These are phyloP conservation scores for Poecile atricapillus DNA, from an alignment of 2,113 vertebrate genomes.

Conservation along the genomic window DNA sequence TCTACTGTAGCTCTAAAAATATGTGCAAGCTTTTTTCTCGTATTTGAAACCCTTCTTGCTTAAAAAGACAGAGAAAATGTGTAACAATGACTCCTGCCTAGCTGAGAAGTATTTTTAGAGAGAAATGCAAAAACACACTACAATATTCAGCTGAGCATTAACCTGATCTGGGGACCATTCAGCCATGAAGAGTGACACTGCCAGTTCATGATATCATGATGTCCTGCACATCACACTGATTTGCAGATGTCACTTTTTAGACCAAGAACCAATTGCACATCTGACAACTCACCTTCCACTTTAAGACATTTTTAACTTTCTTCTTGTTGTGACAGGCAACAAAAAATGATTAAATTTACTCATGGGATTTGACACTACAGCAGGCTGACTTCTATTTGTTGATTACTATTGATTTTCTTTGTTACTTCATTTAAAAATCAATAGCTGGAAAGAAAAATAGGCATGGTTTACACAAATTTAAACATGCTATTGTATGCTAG, in stretches of 20 bases:
- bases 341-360: constrained; percentile 82
- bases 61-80: not conserved
- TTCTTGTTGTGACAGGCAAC: constrained; percentile 82
- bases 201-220: not conserved
- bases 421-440: constrained; percentile 99
- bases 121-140: not conserved
- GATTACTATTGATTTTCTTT: constrained; percentile 99
- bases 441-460: constrained; percentile 92
- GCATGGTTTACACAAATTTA: constrained; percentile 90
- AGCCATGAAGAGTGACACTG: not conserved
- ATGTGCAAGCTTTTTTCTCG: not conserved
- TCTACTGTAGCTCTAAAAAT: not conserved
- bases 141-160: not conserved
- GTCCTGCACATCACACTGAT: constrained; percentile 2
- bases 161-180: constrained; percentile 33
- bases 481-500: constrained; percentile 83
- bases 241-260: constrained; percentile 59
- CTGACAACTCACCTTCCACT: constrained; percentile 79
- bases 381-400: constrained; percentile 91
- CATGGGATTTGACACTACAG: constrained; percentile 81
- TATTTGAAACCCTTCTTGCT: not conserved
- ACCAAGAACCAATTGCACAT: constrained; percentile 76
- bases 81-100: not conserved
- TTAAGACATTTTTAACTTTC: constrained; percentile 81
- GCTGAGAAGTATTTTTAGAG: not conserved